phyloP scores from a whole-genome alignment of 2,888 invertebrate genomes.

The Lepidonotus clava region DNA sequence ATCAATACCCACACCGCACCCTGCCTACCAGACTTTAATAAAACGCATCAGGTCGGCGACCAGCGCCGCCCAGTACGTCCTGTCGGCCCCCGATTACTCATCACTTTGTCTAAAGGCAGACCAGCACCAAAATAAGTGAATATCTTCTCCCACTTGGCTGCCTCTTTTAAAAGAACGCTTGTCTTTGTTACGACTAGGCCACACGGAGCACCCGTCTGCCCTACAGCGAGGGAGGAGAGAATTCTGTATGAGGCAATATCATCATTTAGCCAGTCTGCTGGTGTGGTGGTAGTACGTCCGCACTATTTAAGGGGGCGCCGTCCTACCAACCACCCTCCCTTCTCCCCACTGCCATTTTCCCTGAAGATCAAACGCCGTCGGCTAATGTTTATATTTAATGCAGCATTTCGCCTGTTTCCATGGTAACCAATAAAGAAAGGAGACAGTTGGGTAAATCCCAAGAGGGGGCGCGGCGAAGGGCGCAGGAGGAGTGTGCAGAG shows the following conservation, averaged over 20 bases:
- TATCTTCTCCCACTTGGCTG: neutral
- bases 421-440: slow-evolving; percentile 23
- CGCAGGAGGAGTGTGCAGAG: neutral
- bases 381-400: slow-evolving; percentile 46
- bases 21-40: slow-evolving; percentile 43
- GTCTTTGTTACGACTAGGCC: too few relatives aligned
- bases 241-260: too few relatives aligned
- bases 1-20: neutral
- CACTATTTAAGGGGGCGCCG: too few relatives aligned
- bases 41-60: slow-evolving; percentile 26
- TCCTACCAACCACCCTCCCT: too few relatives aligned
- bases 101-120: neutral
- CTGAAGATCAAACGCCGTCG: slow-evolving; percentile 16
- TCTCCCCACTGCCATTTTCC: slow-evolving; percentile 1
- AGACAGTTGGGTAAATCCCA: slow-evolving; percentile 15
- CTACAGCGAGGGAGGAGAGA: too few relatives aligned
- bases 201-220: too few relatives aligned
- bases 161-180: too few relatives aligned
- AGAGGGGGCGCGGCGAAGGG: neutral
- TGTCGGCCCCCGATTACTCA: neutral
- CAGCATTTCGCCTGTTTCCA: slow-evolving; percentile 49
- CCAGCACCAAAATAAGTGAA: slow-evolving; percentile 9
- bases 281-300: too few relatives aligned
- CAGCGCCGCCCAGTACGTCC: slow-evolving; percentile 30
- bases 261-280: too few relatives aligned